Base-by-base conservation (phyloP, 2,797 vertebrate species). In the Etheostoma perlongum region DNA sequence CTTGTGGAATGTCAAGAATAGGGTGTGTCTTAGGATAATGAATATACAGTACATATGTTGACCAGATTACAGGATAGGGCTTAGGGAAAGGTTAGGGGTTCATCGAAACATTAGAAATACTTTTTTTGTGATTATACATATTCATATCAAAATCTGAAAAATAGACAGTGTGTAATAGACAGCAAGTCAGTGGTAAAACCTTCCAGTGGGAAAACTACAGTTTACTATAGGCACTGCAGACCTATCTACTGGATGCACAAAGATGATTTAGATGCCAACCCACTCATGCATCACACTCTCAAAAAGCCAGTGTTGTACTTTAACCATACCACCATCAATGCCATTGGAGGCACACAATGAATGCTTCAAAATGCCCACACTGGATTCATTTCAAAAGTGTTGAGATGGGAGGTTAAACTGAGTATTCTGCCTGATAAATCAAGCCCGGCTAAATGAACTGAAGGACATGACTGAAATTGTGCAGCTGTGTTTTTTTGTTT, bases 391-490 rank as follows among this genome's bases (percentile, higher is more conserved):
- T 61, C 19, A 42, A 49, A 59, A 30, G 15, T 62, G 47, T 11
- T 11, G 19, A 63, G 42, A 23, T 6, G 36, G 33, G 15, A 65
- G 30, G 52, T 68, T 70, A 70, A 73, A 57, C 36, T 18, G 58
- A 48, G 16, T 30, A n/a, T 66, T 42, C n/a, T n/a, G 14, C 15
- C 15, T 72, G 27, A 76, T 71, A 61, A 66, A 69, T 73, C 57
- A 51, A 65, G 12, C 18, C 69, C 2, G 30, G 59, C 51, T 64
- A 67, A 60, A 61, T 65, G 59, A 70, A 42, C 52, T 14, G 59
- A 71, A 67, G 25, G 55, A 75, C 79, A 62, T 57, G 47, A 68
- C 61, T 47, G 27, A 58, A 55, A 78, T 62, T 11, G 46, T 79
- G n/a, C 21, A 49, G n/a, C 46, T 57, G 55, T 19, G 30, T 1